These are phyloP conservation scores for Oscheius sp. DNA, from an alignment of 2,888 invertebrate species.

Conservation along the genomic window DNA sequence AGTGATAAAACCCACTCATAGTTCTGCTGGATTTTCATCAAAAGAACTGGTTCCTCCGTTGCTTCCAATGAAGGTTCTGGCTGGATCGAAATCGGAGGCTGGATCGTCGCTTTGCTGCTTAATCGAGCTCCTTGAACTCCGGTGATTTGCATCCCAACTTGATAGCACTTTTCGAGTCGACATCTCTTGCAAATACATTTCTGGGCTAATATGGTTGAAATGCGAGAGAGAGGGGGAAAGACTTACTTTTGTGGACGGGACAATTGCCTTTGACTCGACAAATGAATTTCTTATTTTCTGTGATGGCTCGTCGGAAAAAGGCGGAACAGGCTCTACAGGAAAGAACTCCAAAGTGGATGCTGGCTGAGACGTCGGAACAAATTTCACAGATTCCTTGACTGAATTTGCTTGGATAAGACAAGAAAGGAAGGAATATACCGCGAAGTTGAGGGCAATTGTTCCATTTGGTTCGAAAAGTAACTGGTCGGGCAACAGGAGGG, in stretches of 20 bases:
- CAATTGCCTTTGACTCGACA: neutral
- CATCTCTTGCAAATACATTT: constrained; percentile 9
- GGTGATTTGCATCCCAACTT: neutral
- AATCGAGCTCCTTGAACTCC: neutral
- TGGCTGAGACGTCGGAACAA: neutral
- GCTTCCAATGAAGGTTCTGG: neutral
- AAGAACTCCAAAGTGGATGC: neutral
- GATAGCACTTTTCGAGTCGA: constrained; percentile 2
- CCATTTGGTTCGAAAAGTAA: neutral
- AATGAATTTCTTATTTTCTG: neutral
- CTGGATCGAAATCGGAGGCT: neutral
- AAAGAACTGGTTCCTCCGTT: neutral
- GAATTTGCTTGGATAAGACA: neutral
- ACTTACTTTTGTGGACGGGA: neutral
- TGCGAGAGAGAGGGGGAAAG: neutral
- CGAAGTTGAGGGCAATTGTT: neutral
- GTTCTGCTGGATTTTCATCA: neutral
- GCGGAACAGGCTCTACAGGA: constrained; percentile 10
- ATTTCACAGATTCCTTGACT: neutral
- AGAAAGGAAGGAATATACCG: neutral
- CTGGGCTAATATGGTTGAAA: neutral
- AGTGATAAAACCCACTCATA: neutral
- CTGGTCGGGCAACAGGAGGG: neutral
- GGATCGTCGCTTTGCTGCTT: no score
- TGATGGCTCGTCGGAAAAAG: neutral